Evolutionary conservation across 1,140 invertebrate genomes (phyloP).

Genomic region (Amyelois transitella): DNA sequence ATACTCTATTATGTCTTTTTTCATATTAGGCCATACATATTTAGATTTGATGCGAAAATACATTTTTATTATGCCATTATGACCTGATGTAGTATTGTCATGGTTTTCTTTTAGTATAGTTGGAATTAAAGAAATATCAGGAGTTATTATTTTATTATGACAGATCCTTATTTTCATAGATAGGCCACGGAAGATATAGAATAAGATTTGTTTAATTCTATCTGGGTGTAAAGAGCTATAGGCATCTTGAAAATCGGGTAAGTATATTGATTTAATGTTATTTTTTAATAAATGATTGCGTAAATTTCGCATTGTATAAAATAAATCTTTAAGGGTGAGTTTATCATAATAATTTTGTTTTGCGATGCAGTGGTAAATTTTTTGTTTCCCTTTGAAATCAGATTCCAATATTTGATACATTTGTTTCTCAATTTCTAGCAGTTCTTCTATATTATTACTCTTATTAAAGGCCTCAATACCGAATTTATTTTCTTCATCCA

Average conservation of each 20-base stretch:
- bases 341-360: background rate
- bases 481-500: no score
- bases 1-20: constrained; percentile 21
- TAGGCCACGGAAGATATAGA: background rate
- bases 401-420: background rate
- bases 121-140: constrained; percentile 2
- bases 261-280: background rate
- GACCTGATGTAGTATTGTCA: constrained; percentile 7
- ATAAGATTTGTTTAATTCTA: background rate
- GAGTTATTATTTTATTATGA: background rate
- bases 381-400: background rate
- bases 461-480: background rate
- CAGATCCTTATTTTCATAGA: background rate
- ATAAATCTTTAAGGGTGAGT: background rate
- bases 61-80: constrained; percentile 16
- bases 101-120: constrained; percentile 7
- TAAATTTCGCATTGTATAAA: background rate
- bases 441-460: background rate
- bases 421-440: background rate
- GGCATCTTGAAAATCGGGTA: background rate
- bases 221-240: background rate
- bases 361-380: background rate
- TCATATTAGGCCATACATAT: constrained; percentile 28
- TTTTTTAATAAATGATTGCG: background rate
- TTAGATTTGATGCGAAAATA: constrained; percentile 14